Evolutionary conservation across 2,113 vertebrate species (phyloP).

Genomic region (Mola mola): DNA sequence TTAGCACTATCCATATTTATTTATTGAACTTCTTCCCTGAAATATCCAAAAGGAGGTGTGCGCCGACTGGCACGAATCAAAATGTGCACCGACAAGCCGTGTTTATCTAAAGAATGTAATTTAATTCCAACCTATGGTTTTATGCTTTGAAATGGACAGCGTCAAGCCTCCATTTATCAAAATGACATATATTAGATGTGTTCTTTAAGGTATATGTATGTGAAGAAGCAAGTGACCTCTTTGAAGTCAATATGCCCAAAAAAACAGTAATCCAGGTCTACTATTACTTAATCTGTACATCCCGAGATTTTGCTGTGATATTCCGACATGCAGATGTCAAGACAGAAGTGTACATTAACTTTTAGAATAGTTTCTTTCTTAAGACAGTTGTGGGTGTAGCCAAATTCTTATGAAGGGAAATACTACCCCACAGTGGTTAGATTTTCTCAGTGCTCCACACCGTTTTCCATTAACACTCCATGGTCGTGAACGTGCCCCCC

Average conservation of each 20-base stretch:
- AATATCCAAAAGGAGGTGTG: too few relatives aligned
- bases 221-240: too few relatives aligned
- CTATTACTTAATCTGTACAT: neutral
- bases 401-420: slow-evolving; percentile 73
- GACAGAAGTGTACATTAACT: neutral
- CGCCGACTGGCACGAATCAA: too few relatives aligned
- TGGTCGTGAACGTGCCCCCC: slow-evolving; percentile 6
- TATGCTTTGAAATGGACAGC: too few relatives aligned
- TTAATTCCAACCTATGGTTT: too few relatives aligned
- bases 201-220: too few relatives aligned
- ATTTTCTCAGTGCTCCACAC: slow-evolving; percentile 75
- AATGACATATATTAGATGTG: too few relatives aligned
- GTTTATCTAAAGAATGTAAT: too few relatives aligned
- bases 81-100: too few relatives aligned
- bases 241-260: neutral
- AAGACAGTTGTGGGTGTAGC: slow-evolving; percentile 28
- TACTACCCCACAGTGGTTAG: slow-evolving; percentile 80
- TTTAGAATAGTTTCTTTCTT: slow-evolving; percentile 12
- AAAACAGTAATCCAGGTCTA: neutral
- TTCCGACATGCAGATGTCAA: neutral
- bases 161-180: too few relatives aligned
- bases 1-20: too few relatives aligned
- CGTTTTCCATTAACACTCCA: slow-evolving; percentile 29
- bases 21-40: too few relatives aligned
- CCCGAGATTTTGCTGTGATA: neutral